Evolutionary conservation across 2,888 invertebrate species (phyloP).

Genomic region (Dryobotodes eremita): DNA sequence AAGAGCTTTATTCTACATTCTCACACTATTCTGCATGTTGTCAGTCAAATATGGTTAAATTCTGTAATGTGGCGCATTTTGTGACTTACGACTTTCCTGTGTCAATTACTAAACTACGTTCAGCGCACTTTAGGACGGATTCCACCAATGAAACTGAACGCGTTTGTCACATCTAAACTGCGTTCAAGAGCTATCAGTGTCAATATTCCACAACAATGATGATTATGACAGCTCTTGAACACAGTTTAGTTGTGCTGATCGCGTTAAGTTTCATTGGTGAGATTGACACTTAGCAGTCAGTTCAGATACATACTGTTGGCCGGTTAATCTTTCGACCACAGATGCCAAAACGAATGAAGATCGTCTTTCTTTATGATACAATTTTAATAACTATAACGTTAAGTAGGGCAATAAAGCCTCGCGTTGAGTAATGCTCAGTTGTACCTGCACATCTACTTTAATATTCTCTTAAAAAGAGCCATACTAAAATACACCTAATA

Average conservation of each 20-base stretch:
- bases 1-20: no score
- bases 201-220: not conserved
- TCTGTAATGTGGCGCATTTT: not conserved
- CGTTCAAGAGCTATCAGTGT: not conserved
- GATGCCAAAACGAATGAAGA: not conserved
- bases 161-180: no score
- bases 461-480: slow-evolving; percentile 60
- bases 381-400: slow-evolving; percentile 33
- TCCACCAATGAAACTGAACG: no score
- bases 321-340: not conserved
- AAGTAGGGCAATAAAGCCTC: slow-evolving; percentile 14
- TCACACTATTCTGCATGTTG: not conserved
- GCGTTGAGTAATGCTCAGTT: slow-evolving; percentile 47
- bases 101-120: not conserved
- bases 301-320: not conserved
- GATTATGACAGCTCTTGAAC: not conserved
- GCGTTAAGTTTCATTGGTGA: not conserved
- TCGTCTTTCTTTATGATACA: slow-evolving; percentile 9
- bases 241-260: not conserved
- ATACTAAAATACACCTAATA: slow-evolving; percentile 70
- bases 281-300: not conserved
- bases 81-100: not conserved
- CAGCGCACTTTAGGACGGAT: not conserved
- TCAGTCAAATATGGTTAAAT: not conserved
- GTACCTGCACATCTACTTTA: slow-evolving; percentile 56